Percentiles rank a stretch among this genome's conserved stretches.
Conservation (phyloP, 2,797 vertebrate genomes). For the Phataginus tricuspis region DNA sequence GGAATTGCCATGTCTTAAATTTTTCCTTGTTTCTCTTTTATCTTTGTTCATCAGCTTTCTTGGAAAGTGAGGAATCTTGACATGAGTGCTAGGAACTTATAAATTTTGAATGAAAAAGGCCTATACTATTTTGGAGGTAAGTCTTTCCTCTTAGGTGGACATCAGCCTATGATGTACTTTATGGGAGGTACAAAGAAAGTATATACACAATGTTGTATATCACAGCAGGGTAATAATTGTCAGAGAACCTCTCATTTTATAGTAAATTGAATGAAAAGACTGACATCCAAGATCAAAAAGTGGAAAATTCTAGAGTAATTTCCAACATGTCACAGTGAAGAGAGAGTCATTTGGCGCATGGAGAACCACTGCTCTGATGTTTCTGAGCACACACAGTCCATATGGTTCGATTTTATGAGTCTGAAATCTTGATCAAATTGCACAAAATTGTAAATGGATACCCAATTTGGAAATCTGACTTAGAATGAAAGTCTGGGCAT, state of each 20-base stretch:
- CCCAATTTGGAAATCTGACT: conserved; percentile 26
- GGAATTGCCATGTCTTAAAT: background rate
- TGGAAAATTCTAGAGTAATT: conserved; percentile 11
- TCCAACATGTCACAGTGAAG: conserved; percentile 23
- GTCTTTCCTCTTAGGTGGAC: conserved; percentile 12
- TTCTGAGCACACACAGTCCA: background rate
- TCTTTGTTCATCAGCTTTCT: conserved; percentile 49
- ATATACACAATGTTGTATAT: background rate
- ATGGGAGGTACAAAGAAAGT: background rate
- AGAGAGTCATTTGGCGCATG: background rate
- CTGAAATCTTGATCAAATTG: conserved; percentile 26
- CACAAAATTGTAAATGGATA: conserved; percentile 55
- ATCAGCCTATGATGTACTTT: background rate
- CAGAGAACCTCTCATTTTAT: conserved; percentile 9
- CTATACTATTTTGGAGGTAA: background rate
- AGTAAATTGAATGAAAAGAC: conserved; percentile 34
- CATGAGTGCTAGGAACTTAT: background rate
- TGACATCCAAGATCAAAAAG: conserved; percentile 29
- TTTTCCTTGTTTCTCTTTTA: conserved; percentile 18
- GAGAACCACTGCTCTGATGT: background rate
- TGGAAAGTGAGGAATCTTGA: conserved; percentile 26
- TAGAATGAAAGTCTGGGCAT: conserved; percentile 71
- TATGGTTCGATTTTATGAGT: conserved; percentile 54
- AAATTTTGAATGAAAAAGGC: conserved; percentile 42
- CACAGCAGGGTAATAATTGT: conserved; percentile 7